Conservation (phyloP, 2,888 invertebrate species). For the Lycaena phlaeas region DNA sequence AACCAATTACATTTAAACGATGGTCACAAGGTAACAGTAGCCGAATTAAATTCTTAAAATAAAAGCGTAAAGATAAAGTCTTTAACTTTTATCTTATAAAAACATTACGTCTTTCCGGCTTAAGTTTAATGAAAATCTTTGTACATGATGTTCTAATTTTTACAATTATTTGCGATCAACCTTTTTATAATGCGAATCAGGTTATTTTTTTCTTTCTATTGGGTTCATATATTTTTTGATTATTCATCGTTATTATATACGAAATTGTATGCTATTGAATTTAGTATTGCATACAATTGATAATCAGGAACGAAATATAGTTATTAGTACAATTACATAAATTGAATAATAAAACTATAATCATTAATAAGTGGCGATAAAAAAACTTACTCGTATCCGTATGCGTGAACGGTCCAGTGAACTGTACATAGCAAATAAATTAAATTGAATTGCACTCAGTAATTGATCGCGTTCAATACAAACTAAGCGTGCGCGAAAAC, state of each 20-base stretch:
- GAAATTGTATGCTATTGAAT: too few relatives aligned
- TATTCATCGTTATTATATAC: too few relatives aligned
- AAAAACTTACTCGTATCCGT: constrained; percentile 47
- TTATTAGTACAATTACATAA: constrained; percentile 1
- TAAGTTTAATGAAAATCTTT: not conserved
- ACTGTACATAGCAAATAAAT: constrained; percentile 48
- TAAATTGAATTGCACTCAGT: constrained; percentile 43
- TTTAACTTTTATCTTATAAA: not conserved
- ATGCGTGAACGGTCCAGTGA: constrained; percentile 37
- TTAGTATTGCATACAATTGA: too few relatives aligned
- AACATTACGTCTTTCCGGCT: not conserved
- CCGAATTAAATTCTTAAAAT: not conserved
- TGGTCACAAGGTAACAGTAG: too few relatives aligned
- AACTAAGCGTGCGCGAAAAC: constrained; percentile 47
- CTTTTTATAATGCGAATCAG: too few relatives aligned
- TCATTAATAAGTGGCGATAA: constrained; percentile 7
- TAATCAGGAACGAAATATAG: too few relatives aligned
- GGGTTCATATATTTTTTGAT: too few relatives aligned
- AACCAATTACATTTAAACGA: too few relatives aligned
- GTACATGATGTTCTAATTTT: not conserved
- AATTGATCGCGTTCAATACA: constrained; percentile 44
- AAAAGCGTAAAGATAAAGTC: too few relatives aligned
- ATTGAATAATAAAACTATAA: not conserved
- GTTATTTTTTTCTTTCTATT: too few relatives aligned
- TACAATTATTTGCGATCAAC: too few relatives aligned